phyloP scores from a whole-genome alignment of 2,113 vertebrate species.

The Trichechus manatus region DNA sequence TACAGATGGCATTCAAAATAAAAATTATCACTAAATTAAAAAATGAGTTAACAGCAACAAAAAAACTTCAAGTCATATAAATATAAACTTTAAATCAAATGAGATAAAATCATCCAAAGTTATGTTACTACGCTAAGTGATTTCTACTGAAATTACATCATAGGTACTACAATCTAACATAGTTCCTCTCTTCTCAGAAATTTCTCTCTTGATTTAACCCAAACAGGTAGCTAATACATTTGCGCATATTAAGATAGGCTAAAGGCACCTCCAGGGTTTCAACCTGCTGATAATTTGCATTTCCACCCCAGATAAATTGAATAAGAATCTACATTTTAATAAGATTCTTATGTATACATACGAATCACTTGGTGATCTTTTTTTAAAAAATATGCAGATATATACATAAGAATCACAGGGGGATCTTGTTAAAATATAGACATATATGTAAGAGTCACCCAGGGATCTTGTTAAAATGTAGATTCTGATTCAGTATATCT shows the following conservation, averaged over 20 bases:
- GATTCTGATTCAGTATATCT: too few species aligned
- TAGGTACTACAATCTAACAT: background rate
- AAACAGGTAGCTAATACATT: constrained; percentile 29
- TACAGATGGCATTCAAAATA: constrained; percentile 49
- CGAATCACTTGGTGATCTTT: too few species aligned
- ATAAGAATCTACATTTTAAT: too few species aligned
- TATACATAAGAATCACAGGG: too few species aligned
- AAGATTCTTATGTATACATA: too few species aligned
- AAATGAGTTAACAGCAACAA: background rate
- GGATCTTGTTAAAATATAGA: too few species aligned
- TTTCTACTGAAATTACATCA: background rate
- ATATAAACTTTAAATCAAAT: constrained; percentile 36
- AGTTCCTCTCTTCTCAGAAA: background rate
- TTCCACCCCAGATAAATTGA: too few species aligned
- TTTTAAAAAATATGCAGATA: too few species aligned
- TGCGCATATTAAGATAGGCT: background rate
- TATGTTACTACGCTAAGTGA: constrained; percentile 23
- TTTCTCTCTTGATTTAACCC: constrained; percentile 21
- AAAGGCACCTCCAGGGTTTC: background rate
- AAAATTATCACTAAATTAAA: constrained; percentile 65
- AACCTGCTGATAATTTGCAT: too few species aligned
- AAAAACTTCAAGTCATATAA: background rate
- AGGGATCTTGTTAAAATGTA: too few species aligned
- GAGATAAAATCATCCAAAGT: background rate
- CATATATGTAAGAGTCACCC: too few species aligned